Percentiles rank a stretch among this genome's conserved stretches.
phyloP scores from a whole-genome alignment of 1,140 invertebrate genomes.

The Trachymyrmex septentrionalis region DNA sequence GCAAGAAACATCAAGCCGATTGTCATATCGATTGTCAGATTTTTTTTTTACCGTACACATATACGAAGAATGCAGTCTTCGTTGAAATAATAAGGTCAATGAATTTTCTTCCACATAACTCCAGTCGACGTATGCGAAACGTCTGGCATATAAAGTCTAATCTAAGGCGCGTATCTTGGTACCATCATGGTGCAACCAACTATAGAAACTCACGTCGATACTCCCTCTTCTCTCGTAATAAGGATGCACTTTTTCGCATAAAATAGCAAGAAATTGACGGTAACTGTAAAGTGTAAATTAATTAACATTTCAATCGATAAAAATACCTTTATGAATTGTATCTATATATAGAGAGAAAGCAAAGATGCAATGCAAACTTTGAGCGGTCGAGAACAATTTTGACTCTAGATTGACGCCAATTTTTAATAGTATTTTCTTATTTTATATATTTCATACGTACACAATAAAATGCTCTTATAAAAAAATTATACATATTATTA shows the following conservation, averaged over 20 bases:
- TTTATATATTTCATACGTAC: neutral
- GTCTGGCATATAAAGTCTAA: constrained; percentile 66
- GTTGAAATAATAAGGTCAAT: constrained; percentile 64
- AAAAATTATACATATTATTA: neutral
- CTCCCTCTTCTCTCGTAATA: neutral
- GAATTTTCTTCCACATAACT: constrained; percentile 46
- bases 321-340: constrained; percentile 4
- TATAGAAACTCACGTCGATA: neutral
- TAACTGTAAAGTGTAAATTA: neutral
- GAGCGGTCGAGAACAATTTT: neutral
- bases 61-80: neutral
- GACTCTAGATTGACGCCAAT: neutral
- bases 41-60: constrained; percentile 2
- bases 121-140: constrained; percentile 13
- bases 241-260: neutral
- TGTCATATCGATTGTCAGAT: neutral
- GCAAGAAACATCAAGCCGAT: neutral
- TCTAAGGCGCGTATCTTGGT: constrained; percentile 46
- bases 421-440: neutral
- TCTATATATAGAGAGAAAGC: neutral
- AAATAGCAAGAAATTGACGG: neutral
- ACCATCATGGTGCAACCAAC: neutral
- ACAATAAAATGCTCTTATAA: neutral
- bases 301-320: constrained; percentile 2
- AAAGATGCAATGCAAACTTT: neutral